Percentiles rank a stretch among this genome's conserved stretches.
Conservation (phyloP, 2,113 vertebrate species). For the Asarcornis scutulata region DNA sequence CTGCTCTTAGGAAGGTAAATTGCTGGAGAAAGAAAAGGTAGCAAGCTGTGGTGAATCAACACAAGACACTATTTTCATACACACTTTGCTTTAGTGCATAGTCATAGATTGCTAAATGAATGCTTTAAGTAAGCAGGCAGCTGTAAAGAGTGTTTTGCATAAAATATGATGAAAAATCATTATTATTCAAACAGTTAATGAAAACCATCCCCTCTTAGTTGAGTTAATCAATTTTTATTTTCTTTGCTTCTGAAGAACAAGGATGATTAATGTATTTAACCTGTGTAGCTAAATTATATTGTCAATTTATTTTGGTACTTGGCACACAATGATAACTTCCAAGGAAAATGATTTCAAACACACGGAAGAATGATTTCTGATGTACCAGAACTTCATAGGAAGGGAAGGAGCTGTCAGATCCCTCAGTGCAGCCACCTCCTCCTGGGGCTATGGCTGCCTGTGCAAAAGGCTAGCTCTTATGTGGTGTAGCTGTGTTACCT, state of each 20-base stretch:
- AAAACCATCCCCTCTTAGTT: background rate
- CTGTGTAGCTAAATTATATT: background rate
- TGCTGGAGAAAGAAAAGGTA: background rate
- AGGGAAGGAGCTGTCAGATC: background rate
- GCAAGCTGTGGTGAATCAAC: background rate
- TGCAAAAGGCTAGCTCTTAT: background rate
- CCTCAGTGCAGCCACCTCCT: background rate
- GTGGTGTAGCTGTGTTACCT: background rate
- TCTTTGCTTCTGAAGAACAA: background rate
- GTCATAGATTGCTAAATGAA: background rate
- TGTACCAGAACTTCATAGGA: background rate
- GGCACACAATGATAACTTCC: background rate
- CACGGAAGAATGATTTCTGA: background rate
- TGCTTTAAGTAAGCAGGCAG: background rate
- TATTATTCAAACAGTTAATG: background rate
- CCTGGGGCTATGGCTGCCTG: background rate
- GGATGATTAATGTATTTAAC: background rate
- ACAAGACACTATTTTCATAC: background rate
- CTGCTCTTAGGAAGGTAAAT: background rate
- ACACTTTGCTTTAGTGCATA: background rate
- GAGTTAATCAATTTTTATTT: background rate
- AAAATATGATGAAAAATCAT: background rate
- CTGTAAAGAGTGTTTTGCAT: background rate
- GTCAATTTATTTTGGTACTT: background rate
- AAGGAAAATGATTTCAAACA: background rate